A percentile compares a stretch with the other conserved stretches of the same genome.
These are phyloP conservation scores for Serrognathus titanus DNA, from an alignment of 2,888 invertebrate genomes.

Conservation along the genomic window DNA sequence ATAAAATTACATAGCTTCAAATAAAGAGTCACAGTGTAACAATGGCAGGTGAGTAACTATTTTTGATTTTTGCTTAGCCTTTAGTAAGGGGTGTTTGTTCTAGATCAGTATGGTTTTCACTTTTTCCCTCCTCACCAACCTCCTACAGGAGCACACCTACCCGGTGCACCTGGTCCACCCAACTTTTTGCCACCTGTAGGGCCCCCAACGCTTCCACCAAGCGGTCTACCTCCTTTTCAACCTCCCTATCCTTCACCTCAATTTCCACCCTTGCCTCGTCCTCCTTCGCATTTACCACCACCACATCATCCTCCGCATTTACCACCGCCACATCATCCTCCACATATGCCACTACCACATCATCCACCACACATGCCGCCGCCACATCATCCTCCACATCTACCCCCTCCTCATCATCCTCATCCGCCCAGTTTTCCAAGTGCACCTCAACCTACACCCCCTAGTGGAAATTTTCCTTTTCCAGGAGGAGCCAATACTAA, in stretches of 20 bases:
- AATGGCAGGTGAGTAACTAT: no score
- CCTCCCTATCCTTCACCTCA: neutral
- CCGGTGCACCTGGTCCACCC: constrained; percentile 6
- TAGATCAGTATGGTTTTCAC: neutral
- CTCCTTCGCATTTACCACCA: neutral
- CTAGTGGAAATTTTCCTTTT: neutral
- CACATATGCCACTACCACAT: neutral
- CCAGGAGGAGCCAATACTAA: no score
- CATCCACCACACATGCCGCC: neutral
- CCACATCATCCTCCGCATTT: neutral
- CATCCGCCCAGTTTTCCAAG: neutral
- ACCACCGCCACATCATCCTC: constrained; percentile 2
- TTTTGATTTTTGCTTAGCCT: no score
- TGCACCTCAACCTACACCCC: neutral
- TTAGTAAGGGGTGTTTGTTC: no score
- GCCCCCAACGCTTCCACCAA: constrained; percentile 8
- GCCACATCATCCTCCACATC: constrained; percentile 3
- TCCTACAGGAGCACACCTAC: constrained; percentile 1
- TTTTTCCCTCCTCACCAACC: constrained; percentile 2
- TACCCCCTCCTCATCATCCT: neutral
- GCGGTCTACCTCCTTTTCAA: constrained; percentile 6
- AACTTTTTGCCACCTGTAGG: constrained; percentile 7
- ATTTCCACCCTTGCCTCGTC: neutral
- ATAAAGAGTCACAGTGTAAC: no score
- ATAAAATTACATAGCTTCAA: no score